These are phyloP conservation scores for Elaphurus davidianus DNA, from an alignment of 2,113 vertebrate genomes.

Conservation along the genomic window DNA sequence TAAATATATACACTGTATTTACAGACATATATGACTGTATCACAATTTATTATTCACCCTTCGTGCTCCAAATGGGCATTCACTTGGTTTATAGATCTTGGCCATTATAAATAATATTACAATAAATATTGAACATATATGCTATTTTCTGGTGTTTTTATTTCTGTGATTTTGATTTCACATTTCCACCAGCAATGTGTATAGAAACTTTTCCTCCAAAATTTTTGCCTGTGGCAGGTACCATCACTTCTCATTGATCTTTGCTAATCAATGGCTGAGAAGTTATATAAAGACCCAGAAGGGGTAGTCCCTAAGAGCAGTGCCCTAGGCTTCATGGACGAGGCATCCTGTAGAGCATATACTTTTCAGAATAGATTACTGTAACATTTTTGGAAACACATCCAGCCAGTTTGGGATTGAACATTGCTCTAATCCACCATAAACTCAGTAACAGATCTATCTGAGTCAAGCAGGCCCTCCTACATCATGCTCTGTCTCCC, in stretches of 20 bases:
- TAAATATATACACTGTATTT: neutral
- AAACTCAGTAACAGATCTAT: neutral
- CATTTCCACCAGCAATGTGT: neutral
- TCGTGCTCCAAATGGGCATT: neutral
- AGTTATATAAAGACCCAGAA: neutral
- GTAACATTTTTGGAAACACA: neutral
- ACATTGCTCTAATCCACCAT: neutral
- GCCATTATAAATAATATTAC: neutral
- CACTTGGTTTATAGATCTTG: neutral
- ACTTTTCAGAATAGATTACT: neutral
- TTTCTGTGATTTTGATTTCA: neutral
- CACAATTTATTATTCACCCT: neutral
- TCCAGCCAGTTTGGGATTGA: neutral
- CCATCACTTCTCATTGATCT: neutral
- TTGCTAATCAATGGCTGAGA: neutral
- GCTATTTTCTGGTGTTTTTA: neutral
- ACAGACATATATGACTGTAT: neutral
- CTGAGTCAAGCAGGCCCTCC: neutral
- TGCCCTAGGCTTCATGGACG: no score
- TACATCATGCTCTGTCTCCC: neutral
- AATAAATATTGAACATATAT: neutral
- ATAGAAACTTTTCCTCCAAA: neutral
- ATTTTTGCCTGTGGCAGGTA: neutral
- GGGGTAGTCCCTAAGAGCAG: neutral
- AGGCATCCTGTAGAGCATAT: neutral